Base-by-base conservation (phyloP, 2,113 vertebrate species). In the Gymnarchus niloticus region DNA sequence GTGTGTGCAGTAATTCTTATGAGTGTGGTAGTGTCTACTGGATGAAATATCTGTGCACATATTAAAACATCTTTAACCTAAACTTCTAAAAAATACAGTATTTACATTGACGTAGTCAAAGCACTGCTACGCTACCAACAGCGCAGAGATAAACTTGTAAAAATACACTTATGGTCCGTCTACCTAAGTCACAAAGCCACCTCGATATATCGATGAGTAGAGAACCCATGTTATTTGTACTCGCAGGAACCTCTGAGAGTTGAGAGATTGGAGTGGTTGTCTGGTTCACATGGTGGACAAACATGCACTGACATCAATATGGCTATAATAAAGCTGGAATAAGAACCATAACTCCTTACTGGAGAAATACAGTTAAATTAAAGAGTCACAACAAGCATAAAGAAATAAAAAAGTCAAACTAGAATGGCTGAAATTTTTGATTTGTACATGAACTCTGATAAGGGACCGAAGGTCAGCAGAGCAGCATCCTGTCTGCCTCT, bases 111-210 rank as follows among this genome's bases (percentile, higher is more conserved):
- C 37, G 84, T 83, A 28, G 49, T n/a, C 48, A 73, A 84, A 84
- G 44, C 44, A 65, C 9, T 59, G 41, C 59, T 84, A 84, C 17
- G 59, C 56, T 59, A 57, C 82, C 59, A 37, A 83, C 52, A 83
- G 82, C 59, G 82, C 56, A 83, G 82, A 56, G 82, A 83, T 83
- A 57, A 28, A 83, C 52, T 51, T 51, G 25, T 82, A 56, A 82
- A 82, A 82, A 82, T 19, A 57, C 82, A 83, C 37, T 46, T 19
- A 81, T 51, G 73, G 37, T 51, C 46, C 1, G 23, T 81, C 77
- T 46, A 83, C 10, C 37, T 59, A 59, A 83, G 19, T 57, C 56
- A 56, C 37, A 6, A 37, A 54, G 51, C 56, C 57, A 59, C 33
- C 33, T 83, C 25, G 28, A 28, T 33, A 12, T 83, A 57, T 44